These are phyloP conservation scores for Parelbella ahira DNA, from an alignment of 2,888 invertebrate species.

Conservation along the genomic window DNA sequence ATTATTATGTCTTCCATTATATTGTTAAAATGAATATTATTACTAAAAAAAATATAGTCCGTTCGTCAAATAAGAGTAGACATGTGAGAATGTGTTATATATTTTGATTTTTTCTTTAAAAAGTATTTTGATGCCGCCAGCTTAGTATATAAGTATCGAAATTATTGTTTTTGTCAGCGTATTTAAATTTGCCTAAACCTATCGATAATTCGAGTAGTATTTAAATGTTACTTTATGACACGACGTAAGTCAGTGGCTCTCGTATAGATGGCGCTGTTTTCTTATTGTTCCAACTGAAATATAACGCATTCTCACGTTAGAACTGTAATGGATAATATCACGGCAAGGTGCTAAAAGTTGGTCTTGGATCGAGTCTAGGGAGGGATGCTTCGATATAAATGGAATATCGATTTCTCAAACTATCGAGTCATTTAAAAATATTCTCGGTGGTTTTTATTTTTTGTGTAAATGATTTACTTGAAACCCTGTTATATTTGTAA, in stretches of 20 bases:
- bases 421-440: slow-evolving; percentile 3
- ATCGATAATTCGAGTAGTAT: too few relatives aligned
- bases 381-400: too few relatives aligned
- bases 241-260: too few relatives aligned
- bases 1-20: too few relatives aligned
- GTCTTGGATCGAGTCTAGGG: slow-evolving; percentile 9
- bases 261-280: neutral
- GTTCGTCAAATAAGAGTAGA: neutral
- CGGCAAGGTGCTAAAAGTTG: slow-evolving; percentile 44
- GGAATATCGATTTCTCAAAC: slow-evolving; percentile 3
- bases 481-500: slow-evolving; percentile 21
- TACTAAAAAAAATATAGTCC: neutral
- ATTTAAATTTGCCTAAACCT: too few relatives aligned
- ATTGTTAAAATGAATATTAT: too few relatives aligned
- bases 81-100: slow-evolving; percentile 1
- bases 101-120: neutral
- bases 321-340: slow-evolving; percentile 42
- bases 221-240: too few relatives aligned
- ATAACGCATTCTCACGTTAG: slow-evolving; percentile 25
- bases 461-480: slow-evolving; percentile 11
- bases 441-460: slow-evolving; percentile 1
- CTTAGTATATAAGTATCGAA: too few relatives aligned
- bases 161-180: too few relatives aligned
- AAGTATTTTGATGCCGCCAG: too few relatives aligned
- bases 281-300: slow-evolving; percentile 16